Conservation (phyloP, 2,797 vertebrate genomes). For the Dromococcyx pavoninus region DNA sequence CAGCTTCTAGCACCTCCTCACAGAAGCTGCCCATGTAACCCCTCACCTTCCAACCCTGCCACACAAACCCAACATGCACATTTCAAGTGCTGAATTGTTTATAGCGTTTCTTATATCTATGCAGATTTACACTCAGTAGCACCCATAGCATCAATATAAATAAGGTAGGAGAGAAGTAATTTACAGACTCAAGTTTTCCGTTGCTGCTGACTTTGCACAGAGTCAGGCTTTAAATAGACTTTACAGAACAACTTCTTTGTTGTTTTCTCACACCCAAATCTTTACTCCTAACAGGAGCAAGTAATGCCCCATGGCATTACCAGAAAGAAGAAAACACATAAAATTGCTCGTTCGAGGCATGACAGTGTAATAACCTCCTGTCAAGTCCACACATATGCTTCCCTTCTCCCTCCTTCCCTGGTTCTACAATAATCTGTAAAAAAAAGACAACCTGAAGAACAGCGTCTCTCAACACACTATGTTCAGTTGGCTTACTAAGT, state of each 20-base stretch:
- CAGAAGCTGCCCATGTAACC: too few species aligned
- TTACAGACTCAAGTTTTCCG: neutral
- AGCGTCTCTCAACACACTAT: neutral
- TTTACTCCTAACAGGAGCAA: neutral
- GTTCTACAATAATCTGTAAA: neutral
- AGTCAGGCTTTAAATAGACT: neutral
- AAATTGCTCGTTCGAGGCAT: fast-evolving
- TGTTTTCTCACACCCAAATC: neutral
- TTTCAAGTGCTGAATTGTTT: neutral
- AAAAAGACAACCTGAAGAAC: neutral
- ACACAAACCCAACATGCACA: neutral
- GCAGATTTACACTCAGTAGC: neutral
- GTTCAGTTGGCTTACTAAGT: neutral
- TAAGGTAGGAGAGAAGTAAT: neutral
- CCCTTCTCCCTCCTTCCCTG: neutral
- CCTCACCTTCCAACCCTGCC: too few species aligned
- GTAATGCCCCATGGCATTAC: neutral
- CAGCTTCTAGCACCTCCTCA: too few species aligned
- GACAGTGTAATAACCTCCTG: neutral
- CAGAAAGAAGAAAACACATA: neutral
- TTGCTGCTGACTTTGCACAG: neutral
- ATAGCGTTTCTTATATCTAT: neutral
- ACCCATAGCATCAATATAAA: neutral
- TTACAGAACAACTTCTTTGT: neutral
- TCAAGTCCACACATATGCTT: neutral